Conservation (phyloP, 2,113 vertebrate genomes). For the Calidris pygmaea region DNA sequence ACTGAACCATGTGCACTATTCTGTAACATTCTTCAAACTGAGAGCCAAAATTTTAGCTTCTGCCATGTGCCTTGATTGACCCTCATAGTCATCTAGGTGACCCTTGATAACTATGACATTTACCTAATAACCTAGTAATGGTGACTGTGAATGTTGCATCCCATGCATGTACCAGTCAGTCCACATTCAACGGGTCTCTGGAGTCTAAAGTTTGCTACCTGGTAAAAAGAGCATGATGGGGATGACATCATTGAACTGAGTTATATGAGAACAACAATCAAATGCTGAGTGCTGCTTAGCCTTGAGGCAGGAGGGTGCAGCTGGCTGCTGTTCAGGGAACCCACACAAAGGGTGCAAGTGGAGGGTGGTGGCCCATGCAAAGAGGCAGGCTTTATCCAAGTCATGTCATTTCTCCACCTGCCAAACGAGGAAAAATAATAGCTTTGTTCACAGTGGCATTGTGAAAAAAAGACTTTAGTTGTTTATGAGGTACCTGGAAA, state of each 20-base stretch:
- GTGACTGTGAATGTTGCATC: neutral
- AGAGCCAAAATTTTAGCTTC: slow-evolving; percentile 12
- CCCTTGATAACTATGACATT: neutral
- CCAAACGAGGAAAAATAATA: neutral
- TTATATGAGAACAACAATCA: neutral
- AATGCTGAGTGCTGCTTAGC: neutral
- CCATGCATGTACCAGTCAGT: neutral
- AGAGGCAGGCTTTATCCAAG: neutral
- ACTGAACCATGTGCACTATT: neutral
- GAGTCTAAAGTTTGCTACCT: neutral
- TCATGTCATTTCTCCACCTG: neutral
- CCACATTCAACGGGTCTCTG: neutral
- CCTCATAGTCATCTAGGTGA: neutral
- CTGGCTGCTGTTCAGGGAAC: neutral
- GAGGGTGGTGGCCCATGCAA: neutral
- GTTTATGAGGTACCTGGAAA: neutral
- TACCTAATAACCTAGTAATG: neutral
- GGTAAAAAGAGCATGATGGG: neutral
- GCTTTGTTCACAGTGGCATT: neutral
- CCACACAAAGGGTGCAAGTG: neutral
- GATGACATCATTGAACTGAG: neutral
- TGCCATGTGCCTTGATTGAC: neutral
- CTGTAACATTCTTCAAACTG: neutral
- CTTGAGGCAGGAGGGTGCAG: neutral
- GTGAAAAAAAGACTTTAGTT: neutral